Evolutionary conservation across 2,888 invertebrate genomes (phyloP).

Genomic region (Perithous albicinctus): DNA sequence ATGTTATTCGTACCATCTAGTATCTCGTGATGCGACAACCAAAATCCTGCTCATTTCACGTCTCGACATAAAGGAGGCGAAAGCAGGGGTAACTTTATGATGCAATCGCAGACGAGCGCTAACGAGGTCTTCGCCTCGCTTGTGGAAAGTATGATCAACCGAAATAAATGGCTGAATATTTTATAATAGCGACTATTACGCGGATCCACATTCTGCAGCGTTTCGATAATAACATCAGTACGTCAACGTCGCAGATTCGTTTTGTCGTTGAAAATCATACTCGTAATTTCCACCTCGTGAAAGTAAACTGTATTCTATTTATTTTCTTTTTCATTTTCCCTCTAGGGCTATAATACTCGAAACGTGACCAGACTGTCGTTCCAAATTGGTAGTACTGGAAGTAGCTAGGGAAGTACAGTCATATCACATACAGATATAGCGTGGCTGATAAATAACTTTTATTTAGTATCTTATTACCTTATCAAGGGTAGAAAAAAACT

Average conservation of each 20-base stretch:
- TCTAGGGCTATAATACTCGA: not conserved
- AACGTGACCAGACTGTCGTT: conserved; percentile 34
- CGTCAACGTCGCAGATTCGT: not conserved
- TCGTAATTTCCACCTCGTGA: conserved; percentile 12
- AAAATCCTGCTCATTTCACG: not conserved
- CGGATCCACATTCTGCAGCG: not conserved
- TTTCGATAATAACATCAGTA: not conserved
- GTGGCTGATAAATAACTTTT: not conserved
- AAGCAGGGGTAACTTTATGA: not conserved
- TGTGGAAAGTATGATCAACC: conserved; percentile 15
- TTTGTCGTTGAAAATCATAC: conserved; percentile 18
- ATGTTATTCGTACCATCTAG: conserved; percentile 1
- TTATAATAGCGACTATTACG: not conserved
- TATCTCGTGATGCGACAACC: not conserved
- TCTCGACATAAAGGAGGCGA: not conserved
- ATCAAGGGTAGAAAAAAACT: not conserved
- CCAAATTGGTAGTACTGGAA: not conserved
- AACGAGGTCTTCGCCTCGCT: not conserved
- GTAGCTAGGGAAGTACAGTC: not conserved
- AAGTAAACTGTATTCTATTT: conserved; percentile 2
- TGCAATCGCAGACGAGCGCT: conserved; percentile 12
- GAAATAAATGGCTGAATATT: not conserved
- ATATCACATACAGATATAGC: not conserved
- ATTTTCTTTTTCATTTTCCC: conserved; percentile 17
- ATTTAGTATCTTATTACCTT: conserved; percentile 2